Evolutionary conservation across 1,140 invertebrate species (phyloP).

Genomic region (Pogonomyrmex californicus): DNA sequence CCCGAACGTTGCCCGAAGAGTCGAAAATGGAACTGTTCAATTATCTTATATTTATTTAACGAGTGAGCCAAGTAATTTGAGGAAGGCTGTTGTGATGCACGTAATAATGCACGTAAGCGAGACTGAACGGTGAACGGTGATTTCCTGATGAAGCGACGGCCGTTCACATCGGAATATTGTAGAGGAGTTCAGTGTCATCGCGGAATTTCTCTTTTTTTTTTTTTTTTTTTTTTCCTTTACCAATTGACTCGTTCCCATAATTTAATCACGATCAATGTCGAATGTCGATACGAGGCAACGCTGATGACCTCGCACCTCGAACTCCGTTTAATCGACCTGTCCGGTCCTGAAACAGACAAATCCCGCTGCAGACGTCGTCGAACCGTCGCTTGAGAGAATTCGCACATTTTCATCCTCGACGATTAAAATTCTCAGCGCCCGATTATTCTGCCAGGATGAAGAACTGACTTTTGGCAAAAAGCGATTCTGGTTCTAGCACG

Average conservation of each 20-base stretch:
- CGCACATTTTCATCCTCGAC: not conserved
- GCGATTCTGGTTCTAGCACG: not conserved
- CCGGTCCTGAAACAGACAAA: not conserved
- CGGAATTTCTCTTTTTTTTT: not conserved
- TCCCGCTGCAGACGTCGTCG: not conserved
- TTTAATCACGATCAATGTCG: slow-evolving; percentile 35
- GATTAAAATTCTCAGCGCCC: not conserved
- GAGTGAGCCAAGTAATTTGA: not conserved
- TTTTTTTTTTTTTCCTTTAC: not conserved
- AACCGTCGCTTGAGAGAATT: not conserved
- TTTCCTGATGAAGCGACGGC: not conserved
- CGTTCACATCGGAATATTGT: not conserved
- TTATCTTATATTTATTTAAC: not conserved
- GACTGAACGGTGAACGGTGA: not conserved
- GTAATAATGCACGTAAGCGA: not conserved
- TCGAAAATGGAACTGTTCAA: not conserved
- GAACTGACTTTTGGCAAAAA: slow-evolving; percentile 28
- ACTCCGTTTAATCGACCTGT: not conserved
- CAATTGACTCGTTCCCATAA: slow-evolving; percentile 3
- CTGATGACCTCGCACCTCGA: not conserved
- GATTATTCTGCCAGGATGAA: slow-evolving; percentile 34
- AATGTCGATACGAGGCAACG: slow-evolving; percentile 1
- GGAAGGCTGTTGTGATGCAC: slow-evolving; percentile 1
- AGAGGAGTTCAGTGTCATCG: not conserved
- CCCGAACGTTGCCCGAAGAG: not conserved